Base-by-base conservation (phyloP, 92 coral and sea anemone species). In the Porites divaricata region DNA sequence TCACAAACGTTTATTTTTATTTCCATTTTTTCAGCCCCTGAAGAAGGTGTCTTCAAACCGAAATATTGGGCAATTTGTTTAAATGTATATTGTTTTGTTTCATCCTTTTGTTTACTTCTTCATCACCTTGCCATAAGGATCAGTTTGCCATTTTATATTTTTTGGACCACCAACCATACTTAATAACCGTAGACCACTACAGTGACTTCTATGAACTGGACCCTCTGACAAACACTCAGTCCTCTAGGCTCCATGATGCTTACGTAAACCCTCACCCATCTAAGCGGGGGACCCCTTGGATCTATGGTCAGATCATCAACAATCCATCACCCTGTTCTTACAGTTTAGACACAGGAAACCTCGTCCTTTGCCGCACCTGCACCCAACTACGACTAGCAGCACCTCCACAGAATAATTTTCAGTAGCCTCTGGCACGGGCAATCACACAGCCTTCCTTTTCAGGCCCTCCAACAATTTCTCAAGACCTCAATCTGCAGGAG, bases 231-330 rank as follows among this genome's bases (percentile, higher is more conserved):
- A 63, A 71, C 73, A 54, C 79, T 20, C 83, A 45, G 50, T 86
- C 85, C 4, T 17, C 28, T 20, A 76, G 89, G 84, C 12, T 85
- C 89, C 11, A 28, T n/a, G n/a, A 54, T 67, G 83, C 66, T 66
- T 82, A 70, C 21, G 80, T 59, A 16, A 82, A 82, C 61, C 87
- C 87, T 24, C 80, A 73, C 1, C 81, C 88, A 56, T 63, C 54
- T 50, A 83, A 76, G 35, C 66, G 70, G 80, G 68, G 68, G 24
- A 63, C 12, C 25, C 68, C 68, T 20, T 22, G 68, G 35, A 19
- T 63, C 20, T 1, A 63, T 63, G 68, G 68, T n/a, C 68, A 63
- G 12, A 12, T 63, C 68, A 63, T 63, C 68, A 8, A 8, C 25
- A n/a, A 12, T 63, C 25, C 25, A 19, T 8, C 68, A 8, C 68